These are phyloP conservation scores for Urocyon cinereoargenteus DNA, from an alignment of 2,797 vertebrate species.

Conservation along the genomic window DNA sequence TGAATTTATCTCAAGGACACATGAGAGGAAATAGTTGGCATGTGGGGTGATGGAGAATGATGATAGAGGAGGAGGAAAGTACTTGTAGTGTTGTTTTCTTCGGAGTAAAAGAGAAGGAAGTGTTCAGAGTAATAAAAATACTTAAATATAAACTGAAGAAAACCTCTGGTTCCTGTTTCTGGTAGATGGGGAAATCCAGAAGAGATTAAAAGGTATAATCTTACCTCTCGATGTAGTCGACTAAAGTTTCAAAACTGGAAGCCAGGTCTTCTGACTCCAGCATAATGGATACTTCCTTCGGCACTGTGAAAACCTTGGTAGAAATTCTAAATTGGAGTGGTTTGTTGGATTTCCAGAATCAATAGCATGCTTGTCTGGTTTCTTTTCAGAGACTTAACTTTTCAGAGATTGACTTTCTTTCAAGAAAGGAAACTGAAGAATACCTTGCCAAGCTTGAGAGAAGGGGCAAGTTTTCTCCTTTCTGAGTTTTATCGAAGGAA, in stretches of 20 bases:
- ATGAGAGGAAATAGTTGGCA: background rate
- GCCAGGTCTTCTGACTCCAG: background rate
- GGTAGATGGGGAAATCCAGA: conserved; percentile 58
- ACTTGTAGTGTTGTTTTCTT: background rate
- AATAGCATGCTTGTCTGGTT: background rate
- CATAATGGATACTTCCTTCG: background rate
- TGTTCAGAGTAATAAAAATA: conserved; percentile 58
- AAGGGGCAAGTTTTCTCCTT: background rate
- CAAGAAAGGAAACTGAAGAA: background rate
- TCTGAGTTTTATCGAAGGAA: background rate
- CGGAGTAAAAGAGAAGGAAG: conserved; percentile 45
- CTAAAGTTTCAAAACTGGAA: background rate
- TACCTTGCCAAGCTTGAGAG: background rate
- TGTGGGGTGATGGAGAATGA: background rate
- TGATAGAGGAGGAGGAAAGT: background rate
- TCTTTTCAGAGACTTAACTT: conserved; percentile 54
- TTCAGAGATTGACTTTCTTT: conserved; percentile 25
- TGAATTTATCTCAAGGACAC: conserved; percentile 34
- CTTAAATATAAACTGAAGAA: conserved; percentile 65
- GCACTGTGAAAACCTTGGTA: background rate
- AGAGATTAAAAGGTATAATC: conserved; percentile 33
- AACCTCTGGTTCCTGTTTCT: conserved; percentile 68
- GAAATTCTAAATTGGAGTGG: background rate
- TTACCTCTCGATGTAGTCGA: background rate
- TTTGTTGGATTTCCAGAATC: conserved; percentile 35